Evolutionary conservation across 2,113 vertebrate genomes (phyloP).

Genomic region (Elachura formosa): DNA sequence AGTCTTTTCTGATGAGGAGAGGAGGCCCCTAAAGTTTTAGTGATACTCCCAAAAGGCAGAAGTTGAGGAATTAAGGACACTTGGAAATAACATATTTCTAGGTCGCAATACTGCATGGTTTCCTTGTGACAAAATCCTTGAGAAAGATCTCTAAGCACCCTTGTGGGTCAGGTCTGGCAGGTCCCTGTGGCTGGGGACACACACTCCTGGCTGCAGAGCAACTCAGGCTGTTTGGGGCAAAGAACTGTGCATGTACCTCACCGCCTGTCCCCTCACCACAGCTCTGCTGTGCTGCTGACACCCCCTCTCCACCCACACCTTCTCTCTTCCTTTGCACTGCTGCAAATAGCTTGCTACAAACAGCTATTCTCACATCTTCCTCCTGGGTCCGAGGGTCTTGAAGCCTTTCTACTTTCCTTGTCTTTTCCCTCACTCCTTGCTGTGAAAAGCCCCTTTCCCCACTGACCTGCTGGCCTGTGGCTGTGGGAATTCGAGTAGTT

Average conservation of each 20-base stretch:
- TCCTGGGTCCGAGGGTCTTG: neutral
- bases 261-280: fast-evolving
- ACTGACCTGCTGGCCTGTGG: neutral
- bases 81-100: neutral
- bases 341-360: neutral
- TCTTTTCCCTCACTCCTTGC: neutral
- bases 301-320: neutral
- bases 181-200: neutral
- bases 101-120: neutral
- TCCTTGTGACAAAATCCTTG: neutral
- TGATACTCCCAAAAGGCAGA: neutral
- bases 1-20: neutral
- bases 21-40: neutral
- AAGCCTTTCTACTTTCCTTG: neutral
- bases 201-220: neutral
- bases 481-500: neutral
- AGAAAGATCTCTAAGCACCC: neutral
- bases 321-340: neutral
- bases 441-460: neutral
- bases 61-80: neutral
- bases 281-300: neutral
- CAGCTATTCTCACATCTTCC: neutral
- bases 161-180: neutral
- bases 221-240: neutral
- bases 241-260: neutral